Base-by-base conservation (phyloP, 2,113 vertebrate genomes). In the Tetrax tetrax region DNA sequence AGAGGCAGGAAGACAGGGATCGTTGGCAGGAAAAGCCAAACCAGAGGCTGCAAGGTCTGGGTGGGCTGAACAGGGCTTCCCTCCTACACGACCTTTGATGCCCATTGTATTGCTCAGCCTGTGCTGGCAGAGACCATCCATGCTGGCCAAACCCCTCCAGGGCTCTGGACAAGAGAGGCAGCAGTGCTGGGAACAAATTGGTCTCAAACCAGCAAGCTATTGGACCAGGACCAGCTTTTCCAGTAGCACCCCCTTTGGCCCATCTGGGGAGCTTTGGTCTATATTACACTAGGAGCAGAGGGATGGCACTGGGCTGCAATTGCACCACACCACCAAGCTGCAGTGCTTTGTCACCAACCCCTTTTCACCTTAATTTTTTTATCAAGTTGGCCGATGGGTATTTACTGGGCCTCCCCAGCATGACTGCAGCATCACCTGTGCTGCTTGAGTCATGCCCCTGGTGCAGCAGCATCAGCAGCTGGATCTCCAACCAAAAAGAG, bases 31-130 rank as follows among this genome's bases (percentile, higher is more conserved):
- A 75, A 82, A 70, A 91, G 29, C n/a, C 74, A 85, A 78, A 91
- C 18, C 14, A 3, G 24, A 87, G 53, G 41, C 61, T 82, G 51
- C 37, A 75, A 54, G 48, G 53, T 59, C 70, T 63, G 22, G 22
- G 47, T 66, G n/a, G 41, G 61, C 47, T 63, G 22, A 37, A n/a
- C 3, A 18, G 37, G 12, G 5, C 2, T 4, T 28, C 8, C 2
- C 56, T 11, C 11, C 9, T 6, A 2, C 1, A 41, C 0, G 1
- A 79, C 51, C 57, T 66, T 76, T 9, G 4, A 41, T 27, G n/a
- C 22, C 56, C 20, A 11, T 17, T 3, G 0, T 29, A 56, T 68
- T 53, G 59, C 47, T 87, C 54, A 92, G 64, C 22, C 65, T 50
- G n/a, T 33, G 33, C 33, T 75, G 57, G 21, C 28, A 69, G 54